Evolutionary conservation across 2,888 invertebrate genomes (phyloP).

Genomic region (Calameuta idolon): DNA sequence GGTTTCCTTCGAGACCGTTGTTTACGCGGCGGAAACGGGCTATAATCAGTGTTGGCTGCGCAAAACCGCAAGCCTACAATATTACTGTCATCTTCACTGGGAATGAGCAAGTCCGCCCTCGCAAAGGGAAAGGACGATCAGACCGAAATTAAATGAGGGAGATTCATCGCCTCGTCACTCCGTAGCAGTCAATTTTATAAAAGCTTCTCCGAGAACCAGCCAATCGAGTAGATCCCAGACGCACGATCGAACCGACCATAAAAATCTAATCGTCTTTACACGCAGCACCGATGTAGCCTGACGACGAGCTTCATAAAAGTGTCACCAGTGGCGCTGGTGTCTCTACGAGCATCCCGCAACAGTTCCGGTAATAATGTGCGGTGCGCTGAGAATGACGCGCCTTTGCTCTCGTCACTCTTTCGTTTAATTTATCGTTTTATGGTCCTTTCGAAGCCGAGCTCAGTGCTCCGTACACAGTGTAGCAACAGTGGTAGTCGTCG

Average conservation of each 20-base stretch:
- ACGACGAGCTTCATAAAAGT: background rate
- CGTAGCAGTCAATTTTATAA: background rate
- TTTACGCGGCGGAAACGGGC: conserved; percentile 61
- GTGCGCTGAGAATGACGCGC: conserved; percentile 55
- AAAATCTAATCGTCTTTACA: background rate
- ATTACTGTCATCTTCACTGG: conserved; percentile 60
- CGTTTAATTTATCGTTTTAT: conserved; percentile 62
- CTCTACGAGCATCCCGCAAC: background rate
- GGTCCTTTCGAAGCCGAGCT: conserved; percentile 41
- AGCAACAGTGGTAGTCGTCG: background rate
- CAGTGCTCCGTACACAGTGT: background rate
- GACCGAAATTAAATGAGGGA: conserved; percentile 4
- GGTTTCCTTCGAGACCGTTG: conserved; percentile 48
- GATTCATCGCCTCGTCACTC: conserved; percentile 3
- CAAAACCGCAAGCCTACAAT: conserved; percentile 60
- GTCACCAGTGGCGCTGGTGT: conserved; percentile 39
- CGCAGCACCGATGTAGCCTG: no score
- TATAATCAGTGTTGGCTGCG: conserved; percentile 61
- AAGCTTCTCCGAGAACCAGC: background rate
- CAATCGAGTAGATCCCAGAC: background rate
- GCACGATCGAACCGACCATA: background rate
- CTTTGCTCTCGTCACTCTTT: conserved; percentile 52
- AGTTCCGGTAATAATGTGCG: conserved; percentile 50
- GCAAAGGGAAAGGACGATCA: conserved; percentile 1
- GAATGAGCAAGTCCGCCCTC: conserved; percentile 30